Conservation (phyloP, 2,888 invertebrate species). For the Adela reaumurella region DNA sequence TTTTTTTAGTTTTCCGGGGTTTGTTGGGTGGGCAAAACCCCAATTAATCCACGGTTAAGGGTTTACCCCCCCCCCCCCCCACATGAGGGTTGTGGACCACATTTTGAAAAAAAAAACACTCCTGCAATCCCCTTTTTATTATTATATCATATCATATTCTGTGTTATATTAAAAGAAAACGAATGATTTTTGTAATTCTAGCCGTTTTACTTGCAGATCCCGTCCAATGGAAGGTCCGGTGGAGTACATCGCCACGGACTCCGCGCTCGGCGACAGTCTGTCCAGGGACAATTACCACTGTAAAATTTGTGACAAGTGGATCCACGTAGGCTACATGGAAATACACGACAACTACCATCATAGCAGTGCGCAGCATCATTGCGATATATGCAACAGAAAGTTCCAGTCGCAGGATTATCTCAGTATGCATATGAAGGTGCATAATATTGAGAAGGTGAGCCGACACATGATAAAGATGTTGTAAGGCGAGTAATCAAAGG, state of each 20-base stretch:
- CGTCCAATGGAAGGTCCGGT: conserved; percentile 46
- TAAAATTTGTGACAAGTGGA: conserved; percentile 48
- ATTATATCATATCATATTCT: too few species aligned
- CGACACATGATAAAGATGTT: too few species aligned
- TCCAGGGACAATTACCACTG: conserved; percentile 37
- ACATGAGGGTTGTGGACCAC: too few species aligned
- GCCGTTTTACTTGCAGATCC: conserved; percentile 17
- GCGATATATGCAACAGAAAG: conserved; percentile 68
- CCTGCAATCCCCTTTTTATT: too few species aligned
- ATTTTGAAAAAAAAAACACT: too few species aligned
- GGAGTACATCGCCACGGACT: conserved; percentile 23
- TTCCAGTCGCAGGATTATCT: conserved; percentile 63
- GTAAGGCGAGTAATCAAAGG: too few species aligned
- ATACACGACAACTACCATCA: conserved; percentile 71
- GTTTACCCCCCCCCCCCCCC: too few species aligned
- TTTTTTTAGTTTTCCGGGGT: too few species aligned
- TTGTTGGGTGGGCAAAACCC: too few species aligned
- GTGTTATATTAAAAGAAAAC: too few species aligned
- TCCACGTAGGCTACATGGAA: conserved; percentile 38
- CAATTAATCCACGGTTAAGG: too few species aligned
- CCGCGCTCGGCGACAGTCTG: conserved; percentile 20
- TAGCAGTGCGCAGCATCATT: conserved; percentile 52
- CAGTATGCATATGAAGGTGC: conserved; percentile 72
- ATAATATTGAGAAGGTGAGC: conserved; percentile 51
- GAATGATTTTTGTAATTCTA: too few species aligned